Percentiles rank a stretch among this genome's conserved stretches.
Evolutionary conservation across 2,888 invertebrate genomes (phyloP).

Genomic region (Pristionchus fissidentatus): DNA sequence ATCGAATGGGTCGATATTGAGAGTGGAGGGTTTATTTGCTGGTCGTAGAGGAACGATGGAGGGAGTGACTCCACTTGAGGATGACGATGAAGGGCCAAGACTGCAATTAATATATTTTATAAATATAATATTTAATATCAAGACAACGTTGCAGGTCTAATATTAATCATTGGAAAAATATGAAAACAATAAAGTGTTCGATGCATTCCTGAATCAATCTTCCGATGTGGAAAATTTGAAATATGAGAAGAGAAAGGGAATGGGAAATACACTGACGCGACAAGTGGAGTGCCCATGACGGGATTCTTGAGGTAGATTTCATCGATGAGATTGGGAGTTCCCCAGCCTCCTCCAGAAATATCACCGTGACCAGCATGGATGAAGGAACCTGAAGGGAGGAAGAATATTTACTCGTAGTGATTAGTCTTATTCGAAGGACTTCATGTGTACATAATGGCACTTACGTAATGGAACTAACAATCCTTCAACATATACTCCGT

Average conservation of each 20-base stretch:
- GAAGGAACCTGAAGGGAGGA: slow-evolving; percentile 80
- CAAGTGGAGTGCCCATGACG: slow-evolving; percentile 54
- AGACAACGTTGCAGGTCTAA: not conserved
- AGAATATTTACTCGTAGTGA: not conserved
- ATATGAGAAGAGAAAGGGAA: not conserved
- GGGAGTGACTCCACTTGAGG: not conserved
- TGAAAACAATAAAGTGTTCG: not conserved
- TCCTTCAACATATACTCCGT: not conserved
- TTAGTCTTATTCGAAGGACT: not conserved
- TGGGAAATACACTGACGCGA: slow-evolving; percentile 15
- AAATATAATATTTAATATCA: not conserved
- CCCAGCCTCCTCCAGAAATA: slow-evolving; percentile 82
- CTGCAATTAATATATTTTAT: not conserved
- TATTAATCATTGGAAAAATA: not conserved
- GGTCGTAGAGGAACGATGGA: not conserved
- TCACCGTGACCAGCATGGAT: slow-evolving; percentile 83
- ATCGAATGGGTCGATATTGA: too few species aligned
- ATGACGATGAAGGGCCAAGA: not conserved
- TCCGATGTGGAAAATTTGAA: not conserved
- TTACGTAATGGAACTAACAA: not conserved
- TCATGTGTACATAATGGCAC: not conserved
- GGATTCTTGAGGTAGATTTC: slow-evolving; percentile 73
- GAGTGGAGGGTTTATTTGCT: slow-evolving; percentile 24
- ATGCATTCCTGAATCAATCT: not conserved
- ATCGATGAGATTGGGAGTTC: slow-evolving; percentile 86